These are phyloP conservation scores for Amorpha juglandis DNA, from an alignment of 2,888 invertebrate genomes.

Conservation along the genomic window DNA sequence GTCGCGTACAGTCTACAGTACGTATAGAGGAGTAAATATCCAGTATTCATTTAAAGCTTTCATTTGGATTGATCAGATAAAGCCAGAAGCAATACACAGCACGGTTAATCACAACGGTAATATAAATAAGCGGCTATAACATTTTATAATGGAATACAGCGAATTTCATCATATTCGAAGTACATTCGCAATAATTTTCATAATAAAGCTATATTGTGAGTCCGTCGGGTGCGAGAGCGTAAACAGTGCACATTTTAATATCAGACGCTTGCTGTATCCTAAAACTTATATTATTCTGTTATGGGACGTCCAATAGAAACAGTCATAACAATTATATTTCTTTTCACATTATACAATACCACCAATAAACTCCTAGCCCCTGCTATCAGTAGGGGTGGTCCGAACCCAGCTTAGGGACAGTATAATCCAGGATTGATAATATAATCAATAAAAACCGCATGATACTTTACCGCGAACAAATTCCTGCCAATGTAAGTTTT, in stretches of 20 bases:
- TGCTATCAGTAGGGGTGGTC: too few relatives aligned
- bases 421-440: too few relatives aligned
- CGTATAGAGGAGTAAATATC: conserved; percentile 31
- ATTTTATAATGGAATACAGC: background rate
- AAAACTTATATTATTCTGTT: too few relatives aligned
- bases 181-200: background rate
- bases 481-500: too few relatives aligned
- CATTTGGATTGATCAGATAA: conserved; percentile 41
- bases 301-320: background rate
- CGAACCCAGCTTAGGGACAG: too few relatives aligned
- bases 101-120: conserved; percentile 34
- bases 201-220: background rate
- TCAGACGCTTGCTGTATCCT: background rate
- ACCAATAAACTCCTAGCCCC: background rate
- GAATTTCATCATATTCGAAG: background rate
- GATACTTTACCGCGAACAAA: background rate
- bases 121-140: conserved; percentile 15
- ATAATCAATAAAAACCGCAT: background rate
- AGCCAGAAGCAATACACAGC: conserved; percentile 42
- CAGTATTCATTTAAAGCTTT: conserved; percentile 46
- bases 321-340: background rate
- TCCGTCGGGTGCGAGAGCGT: background rate
- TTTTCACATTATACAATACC: conserved; percentile 3
- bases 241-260: conserved; percentile 1
- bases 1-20: conserved; percentile 31